Conservation (phyloP, 2,888 invertebrate genomes). For the Falcaria lacertinaria region DNA sequence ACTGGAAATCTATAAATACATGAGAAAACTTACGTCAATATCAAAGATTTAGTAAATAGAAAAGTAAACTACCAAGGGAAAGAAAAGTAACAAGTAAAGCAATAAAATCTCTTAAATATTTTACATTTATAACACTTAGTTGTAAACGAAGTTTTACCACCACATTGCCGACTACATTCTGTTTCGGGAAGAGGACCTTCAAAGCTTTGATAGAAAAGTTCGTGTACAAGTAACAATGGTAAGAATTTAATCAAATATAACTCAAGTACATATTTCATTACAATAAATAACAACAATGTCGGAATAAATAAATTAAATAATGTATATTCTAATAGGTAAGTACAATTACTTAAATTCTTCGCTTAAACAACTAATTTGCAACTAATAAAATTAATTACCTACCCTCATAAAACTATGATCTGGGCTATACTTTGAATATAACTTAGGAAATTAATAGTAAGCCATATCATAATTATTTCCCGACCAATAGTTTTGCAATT, state of each 20-base stretch:
- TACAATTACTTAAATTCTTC: neutral
- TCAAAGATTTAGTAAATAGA: neutral
- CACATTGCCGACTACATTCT: no score
- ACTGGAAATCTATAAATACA: neutral
- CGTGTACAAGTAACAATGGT: no score
- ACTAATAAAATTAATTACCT: no score
- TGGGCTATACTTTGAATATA: no score
- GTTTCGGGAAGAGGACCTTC: no score
- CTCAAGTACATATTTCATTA: neutral
- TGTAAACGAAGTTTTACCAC: no score
- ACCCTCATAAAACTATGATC: no score
- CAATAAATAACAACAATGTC: neutral
- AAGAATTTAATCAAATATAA: no score
- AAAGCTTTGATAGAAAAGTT: no score
- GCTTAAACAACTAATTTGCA: no score
- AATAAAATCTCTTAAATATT: neutral
- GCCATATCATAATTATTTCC: slow-evolving; percentile 16
- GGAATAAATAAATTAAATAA: neutral
- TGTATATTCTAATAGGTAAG: neutral
- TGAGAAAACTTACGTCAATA: neutral
- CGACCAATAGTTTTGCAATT: slow-evolving; percentile 16
- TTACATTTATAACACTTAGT: neutral
- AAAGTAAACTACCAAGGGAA: neutral
- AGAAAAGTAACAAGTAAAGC: neutral
- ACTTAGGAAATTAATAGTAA: slow-evolving; percentile 11